Conservation (phyloP, 2,797 vertebrate genomes). For the Otolemur crassicaudatus region DNA sequence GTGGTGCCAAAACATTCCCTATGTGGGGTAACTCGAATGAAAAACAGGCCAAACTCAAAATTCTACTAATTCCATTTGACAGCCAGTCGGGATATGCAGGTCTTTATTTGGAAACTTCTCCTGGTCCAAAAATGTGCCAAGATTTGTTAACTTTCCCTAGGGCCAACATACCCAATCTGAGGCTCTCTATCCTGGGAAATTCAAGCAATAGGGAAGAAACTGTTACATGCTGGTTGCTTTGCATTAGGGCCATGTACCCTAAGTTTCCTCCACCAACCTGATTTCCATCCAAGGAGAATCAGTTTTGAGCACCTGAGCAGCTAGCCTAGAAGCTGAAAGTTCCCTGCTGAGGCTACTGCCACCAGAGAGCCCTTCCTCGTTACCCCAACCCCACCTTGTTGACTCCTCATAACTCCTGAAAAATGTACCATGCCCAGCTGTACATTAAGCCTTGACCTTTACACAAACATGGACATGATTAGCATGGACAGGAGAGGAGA, state of each 20-base stretch:
- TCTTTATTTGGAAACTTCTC: slow-evolving; percentile 74
- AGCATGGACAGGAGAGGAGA: neutral
- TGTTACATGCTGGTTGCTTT: neutral
- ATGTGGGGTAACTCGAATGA: neutral
- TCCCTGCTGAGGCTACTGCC: neutral
- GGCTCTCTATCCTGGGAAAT: slow-evolving; percentile 57
- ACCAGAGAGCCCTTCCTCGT: neutral
- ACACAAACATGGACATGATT: neutral
- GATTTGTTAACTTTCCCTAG: slow-evolving; percentile 57
- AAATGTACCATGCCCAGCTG: neutral
- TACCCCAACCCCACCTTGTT: neutral
- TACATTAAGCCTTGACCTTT: neutral
- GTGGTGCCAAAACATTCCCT: slow-evolving; percentile 51
- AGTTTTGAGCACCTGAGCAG: neutral
- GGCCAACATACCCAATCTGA: neutral
- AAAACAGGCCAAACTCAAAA: slow-evolving; percentile 59
- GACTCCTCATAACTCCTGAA: neutral
- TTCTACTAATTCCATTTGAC: slow-evolving; percentile 66
- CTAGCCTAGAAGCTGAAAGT: neutral
- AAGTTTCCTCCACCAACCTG: neutral
- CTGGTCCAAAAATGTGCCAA: slow-evolving; percentile 68
- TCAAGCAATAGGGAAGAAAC: slow-evolving; percentile 18
- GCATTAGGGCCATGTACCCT: neutral
- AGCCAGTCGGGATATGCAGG: slow-evolving; percentile 54
- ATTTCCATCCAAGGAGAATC: neutral